Percentiles rank a stretch among this genome's conserved stretches.
Conservation (phyloP, 2,888 invertebrate genomes). For the Tenthredo notha region DNA sequence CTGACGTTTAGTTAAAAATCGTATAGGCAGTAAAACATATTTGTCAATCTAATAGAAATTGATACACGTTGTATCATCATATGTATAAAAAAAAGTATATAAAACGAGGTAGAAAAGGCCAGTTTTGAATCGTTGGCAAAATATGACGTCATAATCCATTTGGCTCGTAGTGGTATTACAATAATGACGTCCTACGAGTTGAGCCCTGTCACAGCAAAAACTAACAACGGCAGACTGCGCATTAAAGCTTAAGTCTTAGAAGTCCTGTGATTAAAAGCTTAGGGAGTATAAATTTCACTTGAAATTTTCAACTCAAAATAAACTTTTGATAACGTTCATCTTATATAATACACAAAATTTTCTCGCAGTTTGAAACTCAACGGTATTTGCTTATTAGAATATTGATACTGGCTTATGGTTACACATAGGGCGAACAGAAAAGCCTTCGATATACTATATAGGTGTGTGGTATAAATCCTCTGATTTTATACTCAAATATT, state of each 20-base stretch:
- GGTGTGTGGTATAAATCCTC: neutral
- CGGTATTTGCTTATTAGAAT: neutral
- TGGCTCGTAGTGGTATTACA: constrained; percentile 65
- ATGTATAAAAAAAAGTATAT: neutral
- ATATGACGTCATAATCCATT: constrained; percentile 67
- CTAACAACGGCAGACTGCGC: constrained; percentile 63
- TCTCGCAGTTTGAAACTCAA: neutral
- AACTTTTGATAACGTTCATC: neutral
- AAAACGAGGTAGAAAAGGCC: neutral
- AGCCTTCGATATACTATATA: neutral
- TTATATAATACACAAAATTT: neutral
- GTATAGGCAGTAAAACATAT: neutral
- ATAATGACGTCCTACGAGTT: constrained; percentile 65
- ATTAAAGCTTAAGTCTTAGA: constrained; percentile 66
- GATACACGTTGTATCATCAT: neutral
- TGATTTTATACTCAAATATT: neutral
- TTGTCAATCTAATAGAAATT: neutral
- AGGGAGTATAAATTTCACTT: constrained; percentile 53
- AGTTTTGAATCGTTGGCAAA: constrained; percentile 52
- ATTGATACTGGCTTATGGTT: constrained; percentile 1
- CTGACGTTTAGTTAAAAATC: constrained; percentile 3
- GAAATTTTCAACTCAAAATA: neutral
- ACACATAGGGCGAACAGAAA: neutral
- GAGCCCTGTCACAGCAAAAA: constrained; percentile 70
- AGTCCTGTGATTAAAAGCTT: constrained; percentile 67